These are phyloP conservation scores for Dryomyza anilis DNA, from an alignment of 2,888 invertebrate genomes.

Conservation along the genomic window DNA sequence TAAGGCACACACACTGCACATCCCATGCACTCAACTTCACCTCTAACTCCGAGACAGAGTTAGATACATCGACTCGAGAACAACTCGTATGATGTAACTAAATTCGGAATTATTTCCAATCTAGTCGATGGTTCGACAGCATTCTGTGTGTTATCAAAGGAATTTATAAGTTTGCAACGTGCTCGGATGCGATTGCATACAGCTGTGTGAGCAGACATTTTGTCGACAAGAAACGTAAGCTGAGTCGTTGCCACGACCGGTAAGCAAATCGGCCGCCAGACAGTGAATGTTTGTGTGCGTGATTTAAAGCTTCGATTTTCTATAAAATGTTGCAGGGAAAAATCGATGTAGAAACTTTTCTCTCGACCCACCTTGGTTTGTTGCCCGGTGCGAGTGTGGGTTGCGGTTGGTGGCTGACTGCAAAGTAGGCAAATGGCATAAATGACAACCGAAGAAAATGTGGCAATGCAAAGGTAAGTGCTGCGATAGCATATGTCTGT, in stretches of 20 bases:
- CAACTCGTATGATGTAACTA: background rate
- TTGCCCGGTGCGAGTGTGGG: background rate
- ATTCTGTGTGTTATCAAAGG: constrained; percentile 18
- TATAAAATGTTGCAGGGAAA: constrained; percentile 13
- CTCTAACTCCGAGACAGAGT: no score
- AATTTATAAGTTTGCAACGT: constrained; percentile 23
- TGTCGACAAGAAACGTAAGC: constrained; percentile 10
- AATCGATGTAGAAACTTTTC: no score
- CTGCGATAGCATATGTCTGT: background rate
- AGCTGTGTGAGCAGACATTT: background rate
- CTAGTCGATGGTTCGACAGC: constrained; percentile 14
- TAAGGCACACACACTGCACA: no score
- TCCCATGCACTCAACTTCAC: no score
- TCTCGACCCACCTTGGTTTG: no score
- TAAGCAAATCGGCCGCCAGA: constrained; percentile 11
- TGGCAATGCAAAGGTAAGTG: background rate
- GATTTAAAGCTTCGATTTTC: constrained; percentile 16
- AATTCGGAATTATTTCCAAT: constrained; percentile 20
- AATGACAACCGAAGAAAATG: background rate
- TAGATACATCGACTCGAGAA: no score
- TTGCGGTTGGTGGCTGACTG: background rate
- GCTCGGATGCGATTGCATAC: constrained; percentile 4
- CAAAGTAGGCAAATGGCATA: background rate
- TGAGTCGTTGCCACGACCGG: background rate
- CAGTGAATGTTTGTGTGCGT: background rate